Conservation (phyloP, 1,140 invertebrate species). For the Campodea augens region DNA sequence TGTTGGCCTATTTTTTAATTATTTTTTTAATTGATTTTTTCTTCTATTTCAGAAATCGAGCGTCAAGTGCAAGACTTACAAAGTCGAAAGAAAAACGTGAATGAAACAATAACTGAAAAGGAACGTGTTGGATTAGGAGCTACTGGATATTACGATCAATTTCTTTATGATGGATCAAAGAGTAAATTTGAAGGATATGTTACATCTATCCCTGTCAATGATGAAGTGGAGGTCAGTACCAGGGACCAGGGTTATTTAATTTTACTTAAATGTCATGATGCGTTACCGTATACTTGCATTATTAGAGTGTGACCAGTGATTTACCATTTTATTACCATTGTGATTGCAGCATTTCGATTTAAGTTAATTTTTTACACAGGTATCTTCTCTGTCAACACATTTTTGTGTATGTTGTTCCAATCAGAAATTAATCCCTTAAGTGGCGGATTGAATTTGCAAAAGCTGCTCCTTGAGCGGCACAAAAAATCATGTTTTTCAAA, state of each 20-base stretch:
- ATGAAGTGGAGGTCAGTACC: constrained; percentile 54
- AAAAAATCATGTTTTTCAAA: too few relatives aligned
- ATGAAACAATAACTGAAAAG: constrained; percentile 40
- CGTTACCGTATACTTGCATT: background rate
- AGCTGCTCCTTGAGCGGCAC: too few relatives aligned
- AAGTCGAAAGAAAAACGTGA: constrained; percentile 48
- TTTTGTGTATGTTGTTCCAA: background rate
- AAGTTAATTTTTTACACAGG: background rate
- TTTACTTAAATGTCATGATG: background rate
- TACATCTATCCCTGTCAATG: constrained; percentile 85
- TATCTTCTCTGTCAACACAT: background rate
- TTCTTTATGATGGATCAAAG: constrained; percentile 73
- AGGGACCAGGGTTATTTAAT: constrained; percentile 1
- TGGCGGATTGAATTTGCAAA: too few relatives aligned
- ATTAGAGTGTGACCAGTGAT: constrained; percentile 3
- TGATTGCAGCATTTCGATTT: background rate
- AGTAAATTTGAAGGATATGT: constrained; percentile 84
- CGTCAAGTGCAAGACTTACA: constrained; percentile 80
- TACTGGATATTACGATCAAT: constrained; percentile 74
- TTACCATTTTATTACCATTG: background rate
- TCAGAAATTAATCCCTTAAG: too few relatives aligned
- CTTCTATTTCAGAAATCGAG: constrained; percentile 58
- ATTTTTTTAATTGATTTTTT: constrained; percentile 7
- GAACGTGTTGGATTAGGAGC: constrained; percentile 70
- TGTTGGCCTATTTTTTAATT: too few relatives aligned